Evolutionary conservation across 2,888 invertebrate species (phyloP).

Genomic region (Euzophera pinguis): DNA sequence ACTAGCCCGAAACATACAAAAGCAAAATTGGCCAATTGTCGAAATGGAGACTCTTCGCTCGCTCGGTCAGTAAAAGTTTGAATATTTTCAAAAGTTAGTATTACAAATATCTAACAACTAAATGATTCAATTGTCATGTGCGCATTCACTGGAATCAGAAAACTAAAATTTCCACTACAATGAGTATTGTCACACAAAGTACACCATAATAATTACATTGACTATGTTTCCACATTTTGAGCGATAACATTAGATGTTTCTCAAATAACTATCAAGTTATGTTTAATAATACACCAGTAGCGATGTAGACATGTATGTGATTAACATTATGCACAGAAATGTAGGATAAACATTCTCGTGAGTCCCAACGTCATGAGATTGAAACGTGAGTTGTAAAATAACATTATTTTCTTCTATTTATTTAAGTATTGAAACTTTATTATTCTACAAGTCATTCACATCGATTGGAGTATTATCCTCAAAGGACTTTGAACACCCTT

Average conservation of each 20-base stretch:
- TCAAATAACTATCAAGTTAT: slow-evolving; percentile 40
- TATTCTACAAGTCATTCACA: too few species aligned
- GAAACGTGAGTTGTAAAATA: not conserved
- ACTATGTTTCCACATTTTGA: slow-evolving; percentile 34
- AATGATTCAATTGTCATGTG: not conserved
- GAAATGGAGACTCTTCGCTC: too few species aligned
- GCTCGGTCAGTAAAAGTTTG: too few species aligned
- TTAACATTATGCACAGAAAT: slow-evolving; percentile 7
- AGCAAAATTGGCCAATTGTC: too few species aligned
- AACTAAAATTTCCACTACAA: slow-evolving; percentile 6
- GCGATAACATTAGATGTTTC: slow-evolving; percentile 46
- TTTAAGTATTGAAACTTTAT: not conserved
- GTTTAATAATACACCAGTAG: slow-evolving; percentile 40
- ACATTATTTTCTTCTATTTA: not conserved
- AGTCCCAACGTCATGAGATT: slow-evolving; percentile 1
- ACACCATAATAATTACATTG: slow-evolving; percentile 24
- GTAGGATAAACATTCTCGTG: slow-evolving; percentile 8
- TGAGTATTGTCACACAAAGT: slow-evolving; percentile 29
- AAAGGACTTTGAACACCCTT: too few species aligned
- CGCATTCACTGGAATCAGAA: slow-evolving; percentile 4
- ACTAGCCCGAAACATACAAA: too few species aligned
- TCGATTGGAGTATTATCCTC: too few species aligned
- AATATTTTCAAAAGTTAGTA: not conserved
- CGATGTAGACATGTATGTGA: not conserved
- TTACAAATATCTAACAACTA: not conserved